Evolutionary conservation across 2,113 vertebrate genomes (phyloP).

Genomic region (Jacana jacana): DNA sequence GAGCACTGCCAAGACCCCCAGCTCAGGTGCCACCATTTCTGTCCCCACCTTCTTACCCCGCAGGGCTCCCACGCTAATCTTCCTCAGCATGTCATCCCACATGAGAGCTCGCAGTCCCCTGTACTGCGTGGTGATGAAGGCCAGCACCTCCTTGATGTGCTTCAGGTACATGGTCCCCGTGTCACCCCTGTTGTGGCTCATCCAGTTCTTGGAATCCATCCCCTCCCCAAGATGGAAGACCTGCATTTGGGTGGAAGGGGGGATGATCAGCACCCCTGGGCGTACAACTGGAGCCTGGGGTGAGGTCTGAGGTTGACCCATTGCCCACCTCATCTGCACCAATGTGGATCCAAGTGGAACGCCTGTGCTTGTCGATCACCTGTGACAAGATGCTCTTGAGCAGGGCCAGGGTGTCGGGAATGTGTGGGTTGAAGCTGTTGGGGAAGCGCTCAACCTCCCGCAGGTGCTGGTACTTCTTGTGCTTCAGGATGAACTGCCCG

Average conservation of each 20-base stretch:
- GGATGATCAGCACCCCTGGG: neutral
- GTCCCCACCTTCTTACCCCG: slow-evolving; percentile 41
- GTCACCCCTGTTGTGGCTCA: slow-evolving; percentile 61
- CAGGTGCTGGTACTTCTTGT: slow-evolving; percentile 70
- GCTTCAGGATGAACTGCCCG: slow-evolving; percentile 79
- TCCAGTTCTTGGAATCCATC: slow-evolving; percentile 75
- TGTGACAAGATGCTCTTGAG: slow-evolving; percentile 71
- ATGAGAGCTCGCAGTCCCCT: slow-evolving; percentile 63
- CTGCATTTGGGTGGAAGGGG: slow-evolving; percentile 11
- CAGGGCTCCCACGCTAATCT: slow-evolving; percentile 54
- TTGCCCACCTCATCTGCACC: slow-evolving; percentile 71
- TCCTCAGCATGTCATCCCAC: slow-evolving; percentile 80
- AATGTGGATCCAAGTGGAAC: slow-evolving; percentile 73
- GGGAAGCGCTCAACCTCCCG: slow-evolving; percentile 77
- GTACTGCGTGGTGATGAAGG: slow-evolving; percentile 45
- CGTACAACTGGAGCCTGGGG: rapidly evolving
- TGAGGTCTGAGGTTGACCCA: rapidly evolving
- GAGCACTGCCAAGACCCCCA: rapidly evolving
- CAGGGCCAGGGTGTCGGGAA: slow-evolving; percentile 58
- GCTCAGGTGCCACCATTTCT: rapidly evolving
- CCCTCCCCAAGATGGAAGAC: slow-evolving; percentile 77
- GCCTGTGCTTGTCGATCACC: slow-evolving; percentile 73
- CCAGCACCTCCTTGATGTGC: slow-evolving; percentile 73
- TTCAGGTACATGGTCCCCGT: slow-evolving; percentile 73
- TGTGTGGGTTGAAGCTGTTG: slow-evolving; percentile 80